phyloP scores from a whole-genome alignment of 2,113 vertebrate species.

The Alces alces region DNA sequence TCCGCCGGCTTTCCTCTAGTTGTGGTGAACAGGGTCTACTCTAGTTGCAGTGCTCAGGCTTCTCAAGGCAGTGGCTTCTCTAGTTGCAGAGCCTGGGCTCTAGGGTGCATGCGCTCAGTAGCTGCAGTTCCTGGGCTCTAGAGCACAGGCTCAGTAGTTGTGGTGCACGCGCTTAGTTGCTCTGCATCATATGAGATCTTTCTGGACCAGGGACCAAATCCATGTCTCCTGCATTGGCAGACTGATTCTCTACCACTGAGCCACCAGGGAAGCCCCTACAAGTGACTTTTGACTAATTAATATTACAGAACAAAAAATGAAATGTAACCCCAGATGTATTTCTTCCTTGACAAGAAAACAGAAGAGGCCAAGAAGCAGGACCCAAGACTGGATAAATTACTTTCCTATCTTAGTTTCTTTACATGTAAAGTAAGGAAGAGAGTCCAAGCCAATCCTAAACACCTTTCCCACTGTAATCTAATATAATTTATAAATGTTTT shows the following conservation, averaged over 20 bases:
- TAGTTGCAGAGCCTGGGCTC: background rate
- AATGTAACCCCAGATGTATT: background rate
- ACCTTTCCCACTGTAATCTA: conserved; percentile 11
- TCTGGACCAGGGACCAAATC: background rate
- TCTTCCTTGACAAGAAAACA: conserved; percentile 23
- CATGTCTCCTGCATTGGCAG: background rate
- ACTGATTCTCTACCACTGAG: background rate
- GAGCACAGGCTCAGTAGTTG: background rate
- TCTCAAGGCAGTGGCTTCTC: background rate
- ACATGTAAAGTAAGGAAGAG: background rate
- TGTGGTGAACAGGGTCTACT: too few relatives aligned
- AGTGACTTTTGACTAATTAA: background rate
- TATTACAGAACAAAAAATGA: background rate
- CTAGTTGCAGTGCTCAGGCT: background rate
- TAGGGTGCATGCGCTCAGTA: background rate
- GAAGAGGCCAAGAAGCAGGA: background rate
- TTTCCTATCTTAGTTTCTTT: background rate
- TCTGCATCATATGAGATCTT: background rate
- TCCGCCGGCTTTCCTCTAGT: background rate
- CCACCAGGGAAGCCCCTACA: background rate
- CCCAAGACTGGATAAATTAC: background rate
- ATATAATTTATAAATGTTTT: background rate
- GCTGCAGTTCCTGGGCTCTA: background rate
- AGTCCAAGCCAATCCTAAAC: conserved; percentile 26
- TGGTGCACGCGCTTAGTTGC: background rate